Base-by-base conservation (phyloP, 1,140 invertebrate species). In the Dolichoris vasculosae region DNA sequence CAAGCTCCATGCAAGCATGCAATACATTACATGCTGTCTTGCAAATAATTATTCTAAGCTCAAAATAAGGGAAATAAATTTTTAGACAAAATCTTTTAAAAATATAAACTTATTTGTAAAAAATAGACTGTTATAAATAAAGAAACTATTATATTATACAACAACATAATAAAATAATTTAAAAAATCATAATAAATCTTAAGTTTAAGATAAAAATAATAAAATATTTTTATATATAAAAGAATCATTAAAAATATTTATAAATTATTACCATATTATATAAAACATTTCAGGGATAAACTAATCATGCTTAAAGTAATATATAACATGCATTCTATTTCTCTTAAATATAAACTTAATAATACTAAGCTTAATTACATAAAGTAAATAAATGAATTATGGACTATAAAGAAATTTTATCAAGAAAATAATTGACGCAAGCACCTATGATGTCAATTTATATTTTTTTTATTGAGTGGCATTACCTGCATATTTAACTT, bases 401-500 rank as follows among this genome's bases (percentile, higher is more conserved):
- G 64, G 46, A 30, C 63, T 84, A 84, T 17, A 64, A 46, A 76
- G 8, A 78, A 80, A 43, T 35, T 79, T 30, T 23, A 69, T 71
- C 71, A 81, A 85, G 26, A 38, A 75, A 75, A 85, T 86, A 73
- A 79, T 79, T 73, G 30, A 51, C 48, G 77, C 40, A 84, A 84
- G 51, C 75, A 83, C 48, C 59, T 46, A 85, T 78, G 55, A 88
- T 23, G 11, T 67, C 59, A 84, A 69, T 46, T 40, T 67, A 67
- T 69, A 71, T 86, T 79, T 87, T 59, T 40, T 67, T 84, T 88
- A 91, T 82, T 90, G 90, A 85, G 84, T 89, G 77, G 92, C 86
- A 83, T 89, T 93, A 92, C 93, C 94, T 90, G 95, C 96, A 94
- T 98, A 99, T 96, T 99, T 99, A 87, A 99, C 98, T 96, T 99